Evolutionary conservation across 2,797 vertebrate species (phyloP), one percentile per base, ranked within the genome.

Genomic region (Silurus lanzhouensis): DNA sequence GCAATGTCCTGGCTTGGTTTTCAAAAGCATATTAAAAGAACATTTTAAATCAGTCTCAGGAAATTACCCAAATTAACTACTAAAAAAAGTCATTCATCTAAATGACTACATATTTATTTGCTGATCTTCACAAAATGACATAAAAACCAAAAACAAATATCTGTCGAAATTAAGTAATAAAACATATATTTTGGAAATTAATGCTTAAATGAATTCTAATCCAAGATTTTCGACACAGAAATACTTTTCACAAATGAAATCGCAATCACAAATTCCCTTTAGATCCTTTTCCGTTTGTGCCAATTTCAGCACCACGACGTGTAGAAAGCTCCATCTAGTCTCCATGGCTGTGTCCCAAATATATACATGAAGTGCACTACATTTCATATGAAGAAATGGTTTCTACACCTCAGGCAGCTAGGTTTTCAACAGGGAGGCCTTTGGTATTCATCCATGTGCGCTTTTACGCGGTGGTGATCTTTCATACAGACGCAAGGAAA

Each of bases 291-390:
- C 38, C 38, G 67, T 31, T 55, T 81, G 63, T 68, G 8, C 8
- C 46, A 78, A 83, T 64, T 91, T 92, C 91, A 91, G 89, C 88
- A 91, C 91, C 87, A 90, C 82, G 19, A 22, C 61, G 15, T 7
- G 22, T 86, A 90, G 90, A 91, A 86, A 91, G 91, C 89, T 90
- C 90, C 90, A 58, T 22, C 67, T 6, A 44, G 22, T 14, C 27
- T 31, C 48, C 38, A 55, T 70, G 64, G 80, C 48, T 22, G 64
- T 70, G 46, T 79, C 20, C 57, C 10, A 78, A 78, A 61, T 27
- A 57, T 38, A 17, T 38, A 17, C 20, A 14, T 38, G 13, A 63
- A 80, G 38, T 64, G 60, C 27, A 44, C 76, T 61, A 44, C 76
- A 22, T 44, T 57, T 2, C 5, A 14, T 19, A 27, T 31, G 52